Evolutionary conservation across 2,113 vertebrate genomes (phyloP), one percentile per base, ranked within the genome.

Genomic region (Phyllopteryx taeniolatus): DNA sequence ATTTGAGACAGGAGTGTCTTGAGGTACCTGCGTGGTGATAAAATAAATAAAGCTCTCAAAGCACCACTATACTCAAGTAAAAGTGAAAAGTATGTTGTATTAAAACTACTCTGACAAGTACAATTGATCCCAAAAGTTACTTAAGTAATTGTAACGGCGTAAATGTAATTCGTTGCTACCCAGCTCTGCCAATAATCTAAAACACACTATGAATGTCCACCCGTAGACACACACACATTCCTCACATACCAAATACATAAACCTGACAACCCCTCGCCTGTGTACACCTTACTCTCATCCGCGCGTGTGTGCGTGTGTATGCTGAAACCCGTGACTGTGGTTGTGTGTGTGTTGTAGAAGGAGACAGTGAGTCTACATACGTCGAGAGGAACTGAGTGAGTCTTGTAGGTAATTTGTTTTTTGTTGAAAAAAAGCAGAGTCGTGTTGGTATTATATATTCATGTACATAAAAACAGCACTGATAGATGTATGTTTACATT

Each of bases 201-300:
- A 2, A 54, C 80, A 68, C 22, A 9, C 74, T 46, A 39, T 39
- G 64, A 76, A 61, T 14, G 60, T 83, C 76, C 69, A 66, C 69
- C 44, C 13, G 66, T 73, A 76, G 77, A 82, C 77, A 78, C 73
- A 72, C 73, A 72, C 59, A 71, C 88, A 88, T 90, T 90, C 87
- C 79, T 76, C 46, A 77, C 87, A 91, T 89, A 77, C 83, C 88
- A 79, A 76, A 78, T 75, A 81, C 64, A 85, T 73, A 82, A 83
- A 88, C 76, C 80, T 87, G 81, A 80, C 76, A 83, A 76, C 73
- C 61, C 31, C 76, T 78, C 73, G 81, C 47, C 67, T 31, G 69
- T 75, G 72, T 81, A 51, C 60, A 70, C 74, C 79, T 80, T 74
- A 65, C 68, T 71, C 67, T 77, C 71, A 82, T 84, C 53, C 83